phyloP scores from a whole-genome alignment of 2,888 invertebrate genomes.

The Trachelus troglodyta region DNA sequence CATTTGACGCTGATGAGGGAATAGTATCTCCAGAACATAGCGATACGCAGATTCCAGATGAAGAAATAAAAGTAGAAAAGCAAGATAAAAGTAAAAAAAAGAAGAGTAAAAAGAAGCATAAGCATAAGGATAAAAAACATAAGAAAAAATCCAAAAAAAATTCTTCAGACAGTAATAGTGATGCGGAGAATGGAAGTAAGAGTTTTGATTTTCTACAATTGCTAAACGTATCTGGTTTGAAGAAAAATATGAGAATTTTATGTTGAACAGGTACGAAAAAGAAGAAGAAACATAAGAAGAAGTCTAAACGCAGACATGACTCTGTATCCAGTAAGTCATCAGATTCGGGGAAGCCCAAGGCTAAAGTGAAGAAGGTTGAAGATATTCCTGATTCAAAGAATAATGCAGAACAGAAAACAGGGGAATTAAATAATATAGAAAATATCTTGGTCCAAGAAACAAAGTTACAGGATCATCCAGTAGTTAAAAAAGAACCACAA shows the following conservation, averaged over 20 bases:
- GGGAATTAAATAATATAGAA: constrained; percentile 13
- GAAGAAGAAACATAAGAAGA: constrained; percentile 60
- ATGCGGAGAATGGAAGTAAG: constrained; percentile 51
- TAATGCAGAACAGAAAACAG: neutral
- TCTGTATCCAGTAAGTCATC: constrained; percentile 45
- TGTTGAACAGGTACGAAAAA: constrained; percentile 45
- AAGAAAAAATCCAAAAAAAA: constrained; percentile 67
- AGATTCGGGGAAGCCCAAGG: constrained; percentile 41
- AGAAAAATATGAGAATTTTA: neutral
- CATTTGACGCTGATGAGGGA: constrained; percentile 71
- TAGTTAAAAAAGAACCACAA: constrained; percentile 18
- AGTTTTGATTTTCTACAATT: constrained; percentile 18
- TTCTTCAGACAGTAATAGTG: constrained; percentile 56
- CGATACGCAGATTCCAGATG: constrained; percentile 31
- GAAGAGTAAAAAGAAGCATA: constrained; percentile 55
- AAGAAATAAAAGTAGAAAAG: constrained; percentile 38
- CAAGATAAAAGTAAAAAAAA: constrained; percentile 49
- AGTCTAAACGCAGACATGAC: constrained; percentile 55
- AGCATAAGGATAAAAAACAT: constrained; percentile 71
- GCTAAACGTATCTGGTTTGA: neutral
- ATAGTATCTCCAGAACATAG: constrained; percentile 35
- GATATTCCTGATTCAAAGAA: constrained; percentile 28
- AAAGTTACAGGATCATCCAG: neutral
- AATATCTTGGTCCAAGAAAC: constrained; percentile 3
- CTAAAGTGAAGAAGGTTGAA: constrained; percentile 36